Conservation (phyloP, 2,113 vertebrate species). For the Melanostigma gelatinosum region DNA sequence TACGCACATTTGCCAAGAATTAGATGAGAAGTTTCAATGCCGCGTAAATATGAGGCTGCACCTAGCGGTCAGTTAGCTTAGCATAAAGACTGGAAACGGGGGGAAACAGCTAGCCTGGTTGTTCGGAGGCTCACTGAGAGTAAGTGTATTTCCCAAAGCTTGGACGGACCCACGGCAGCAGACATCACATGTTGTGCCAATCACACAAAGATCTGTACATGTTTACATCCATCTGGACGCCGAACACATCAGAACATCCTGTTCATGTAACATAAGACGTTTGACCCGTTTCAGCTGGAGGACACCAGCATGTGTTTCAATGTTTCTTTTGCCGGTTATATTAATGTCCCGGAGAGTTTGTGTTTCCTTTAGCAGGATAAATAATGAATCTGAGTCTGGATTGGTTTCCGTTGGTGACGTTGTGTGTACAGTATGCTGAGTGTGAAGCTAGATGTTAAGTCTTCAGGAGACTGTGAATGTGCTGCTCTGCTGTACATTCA, state of each 20-base stretch:
- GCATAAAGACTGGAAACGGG: background rate
- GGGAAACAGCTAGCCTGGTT: background rate
- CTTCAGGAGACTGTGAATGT: slow-evolving; percentile 30
- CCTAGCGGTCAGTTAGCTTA: background rate
- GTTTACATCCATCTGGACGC: slow-evolving; percentile 49
- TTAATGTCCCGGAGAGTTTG: background rate
- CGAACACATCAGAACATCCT: background rate
- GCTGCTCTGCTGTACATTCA: slow-evolving; percentile 15
- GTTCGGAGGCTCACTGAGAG: background rate
- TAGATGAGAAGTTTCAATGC: no score
- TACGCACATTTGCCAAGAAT: no score
- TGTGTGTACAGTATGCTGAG: background rate
- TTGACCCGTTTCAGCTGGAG: background rate
- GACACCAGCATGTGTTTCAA: slow-evolving; percentile 36
- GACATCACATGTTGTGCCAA: slow-evolving; percentile 46
- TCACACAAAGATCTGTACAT: background rate
- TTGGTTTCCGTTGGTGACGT: background rate
- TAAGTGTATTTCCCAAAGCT: background rate
- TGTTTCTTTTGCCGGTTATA: background rate
- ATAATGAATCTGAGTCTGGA: slow-evolving; percentile 13
- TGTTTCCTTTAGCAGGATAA: slow-evolving; percentile 18
- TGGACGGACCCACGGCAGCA: background rate
- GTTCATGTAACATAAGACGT: background rate
- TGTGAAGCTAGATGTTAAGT: slow-evolving; percentile 1
- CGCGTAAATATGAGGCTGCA: no score